Conservation (phyloP, 2,888 invertebrate species). For the Amiota communis region DNA sequence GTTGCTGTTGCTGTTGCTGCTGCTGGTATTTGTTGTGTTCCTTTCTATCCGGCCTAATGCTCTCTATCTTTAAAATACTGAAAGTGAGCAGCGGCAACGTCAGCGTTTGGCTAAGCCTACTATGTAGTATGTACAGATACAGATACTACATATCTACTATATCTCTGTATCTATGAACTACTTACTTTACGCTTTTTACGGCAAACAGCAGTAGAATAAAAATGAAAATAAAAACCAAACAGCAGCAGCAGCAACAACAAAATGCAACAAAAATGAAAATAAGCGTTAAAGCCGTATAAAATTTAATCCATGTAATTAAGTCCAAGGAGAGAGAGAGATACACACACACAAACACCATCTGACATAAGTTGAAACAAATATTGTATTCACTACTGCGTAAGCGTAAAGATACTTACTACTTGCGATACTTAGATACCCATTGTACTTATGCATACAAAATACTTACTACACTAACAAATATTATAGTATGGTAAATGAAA, state of each 20-base stretch:
- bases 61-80: not conserved
- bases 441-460: too few species aligned
- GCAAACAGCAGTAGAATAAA: not conserved
- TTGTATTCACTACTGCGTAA: too few species aligned
- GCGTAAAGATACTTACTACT: not conserved
- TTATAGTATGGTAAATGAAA: too few species aligned
- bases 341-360: conserved; percentile 29
- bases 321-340: conserved; percentile 54
- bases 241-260: not conserved
- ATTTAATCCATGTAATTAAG: conserved; percentile 68
- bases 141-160: too few species aligned
- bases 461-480: too few species aligned
- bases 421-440: not conserved
- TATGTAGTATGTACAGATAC: not conserved
- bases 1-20: not conserved
- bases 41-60: too few species aligned
- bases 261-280: conserved; percentile 24
- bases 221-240: conserved; percentile 6
- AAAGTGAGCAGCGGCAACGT: not conserved
- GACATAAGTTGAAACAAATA: not conserved
- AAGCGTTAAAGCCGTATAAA: conserved; percentile 61
- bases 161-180: conserved; percentile 20
- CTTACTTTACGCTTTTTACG: conserved; percentile 10
- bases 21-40: not conserved
- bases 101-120: conserved; percentile 3